A percentile compares a stretch with the other conserved stretches of the same genome.
These are phyloP conservation scores for Drosophila nigritarsus DNA, from an alignment of 2,888 invertebrate genomes.

Conservation along the genomic window DNA sequence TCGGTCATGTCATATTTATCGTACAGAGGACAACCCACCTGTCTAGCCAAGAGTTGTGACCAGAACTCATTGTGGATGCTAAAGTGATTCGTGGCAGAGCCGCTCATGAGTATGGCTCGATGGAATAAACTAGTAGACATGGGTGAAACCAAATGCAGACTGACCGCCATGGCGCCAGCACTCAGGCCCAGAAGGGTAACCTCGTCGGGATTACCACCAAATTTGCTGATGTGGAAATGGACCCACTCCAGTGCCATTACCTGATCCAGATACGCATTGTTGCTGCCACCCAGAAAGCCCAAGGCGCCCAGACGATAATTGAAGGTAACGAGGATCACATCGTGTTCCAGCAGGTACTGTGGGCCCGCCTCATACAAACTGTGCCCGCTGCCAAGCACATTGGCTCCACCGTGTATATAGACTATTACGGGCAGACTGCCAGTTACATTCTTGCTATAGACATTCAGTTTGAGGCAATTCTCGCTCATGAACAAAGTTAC, in stretches of 20 bases:
- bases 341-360: conserved; percentile 77
- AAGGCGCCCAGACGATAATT: conserved; percentile 82
- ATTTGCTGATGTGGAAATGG: conserved; percentile 87
- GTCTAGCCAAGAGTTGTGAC: conserved; percentile 87
- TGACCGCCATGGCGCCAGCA: conserved; percentile 86
- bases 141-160: conserved; percentile 87
- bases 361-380: conserved; percentile 78
- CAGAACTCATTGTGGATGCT: conserved; percentile 86
- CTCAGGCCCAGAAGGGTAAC: conserved; percentile 88
- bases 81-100: conserved; percentile 86
- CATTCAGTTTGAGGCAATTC: conserved; percentile 88
- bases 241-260: conserved; percentile 88
- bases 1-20: conserved; percentile 86
- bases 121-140: conserved; percentile 89
- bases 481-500: conserved; percentile 85
- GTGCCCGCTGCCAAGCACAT: conserved; percentile 75
- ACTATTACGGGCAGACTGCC: conserved; percentile 70
- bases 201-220: conserved; percentile 88
- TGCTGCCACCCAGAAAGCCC: conserved; percentile 88
- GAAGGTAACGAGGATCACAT: conserved; percentile 81
- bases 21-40: conserved; percentile 87
- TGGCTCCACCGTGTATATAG: conserved; percentile 82
- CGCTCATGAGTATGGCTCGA: conserved; percentile 89
- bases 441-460: conserved; percentile 85
- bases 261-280: conserved; percentile 89